Evolutionary conservation across 2,797 vertebrate genomes (phyloP), one percentile per base, ranked within the genome.

Genomic region (Siniperca obscura): DNA sequence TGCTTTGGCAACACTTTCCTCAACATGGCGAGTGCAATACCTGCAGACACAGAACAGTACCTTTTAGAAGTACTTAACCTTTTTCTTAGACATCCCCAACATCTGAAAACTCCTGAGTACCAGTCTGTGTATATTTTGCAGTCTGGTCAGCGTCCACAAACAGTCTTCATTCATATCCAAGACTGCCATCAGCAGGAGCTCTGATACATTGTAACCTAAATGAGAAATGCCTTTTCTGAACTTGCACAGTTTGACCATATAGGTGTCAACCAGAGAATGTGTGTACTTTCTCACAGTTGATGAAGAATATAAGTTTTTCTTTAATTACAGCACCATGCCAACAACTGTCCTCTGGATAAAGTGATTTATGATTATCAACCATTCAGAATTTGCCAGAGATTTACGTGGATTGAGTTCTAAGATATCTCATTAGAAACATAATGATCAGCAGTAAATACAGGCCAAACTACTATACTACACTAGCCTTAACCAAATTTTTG

Each of bases 1-100:
- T 71, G 52, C 70, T 82, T 56, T 81, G 74, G 73, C 50, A 71
- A 70, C 53, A 21, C 55, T 57, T 64, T 76, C 50, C 61, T 52
- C 46, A 78, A 62, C 75, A 68, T 21, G 62, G 50, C 8, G 30
- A 16, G 21, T 50, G 57, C 69, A 69, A 57, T 12, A 46, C 42
- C 65, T 64, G 62, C 57, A 70, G 64, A 78, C 68, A 4, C 40
- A 40, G 27, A 81, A 11, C 81, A 74, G 62, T 7, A 22, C 68
- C 66, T 42, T 38, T 36, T 36, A 46, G 40, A 61, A 70, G 64
- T 50, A 14, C 75, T 76, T 76, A 38, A 70, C 52, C 44, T 59
- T 79, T 60, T 52, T 42, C 59, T n/a, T 2, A 53, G 34, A 21
- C 73, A 52, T 60, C 65, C 14, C 66, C 13, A 27, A 53, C 60